Evolutionary conservation across 1,140 invertebrate species (phyloP), one percentile per base, ranked within the genome.

Genomic region (Drosophila punjabiensis): DNA sequence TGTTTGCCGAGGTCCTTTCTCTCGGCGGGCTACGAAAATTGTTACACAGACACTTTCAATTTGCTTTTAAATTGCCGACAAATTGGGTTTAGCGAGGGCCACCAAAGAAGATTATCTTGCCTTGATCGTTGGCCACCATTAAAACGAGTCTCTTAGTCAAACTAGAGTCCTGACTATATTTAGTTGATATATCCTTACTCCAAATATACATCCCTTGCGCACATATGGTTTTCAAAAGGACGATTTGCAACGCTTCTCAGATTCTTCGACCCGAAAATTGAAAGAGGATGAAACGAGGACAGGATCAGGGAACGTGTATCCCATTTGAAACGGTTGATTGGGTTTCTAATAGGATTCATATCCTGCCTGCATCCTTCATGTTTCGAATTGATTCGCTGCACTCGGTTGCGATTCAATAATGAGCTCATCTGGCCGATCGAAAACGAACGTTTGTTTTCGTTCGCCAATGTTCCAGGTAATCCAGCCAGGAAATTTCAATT

Each of bases 381-480:
- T 45, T 65, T 30, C 79, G 48, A 89, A 90, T 86, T 74, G 76
- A 89, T 90, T 90, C 82, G 86, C 24, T 86, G 39, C 82, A 82
- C 71, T 89, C 81, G 67, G 79, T 56, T 90, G 76, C 65, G 53
- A 90, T 89, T 89, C 87, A 90, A 89, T 90, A 77, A 82, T 55
- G 67, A 73, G 67, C 56, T 84, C 76, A 70, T 74, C 65, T 87
- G 53, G 52, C 50, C 28, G 45, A 67, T 62, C 50, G 45, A 43
- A 5, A 35, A 30, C 32, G 48, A 3, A 50, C 50, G 75, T 79
- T 86, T 89, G 86, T 89, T 89, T 90, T 77, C 48, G n/a, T 82
- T 79, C 52, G 71, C 70, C 82, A 91, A 90, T 91, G 79, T 90
- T 89, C 81, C 87, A 89, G 87, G 66, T 89, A 75, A 68, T 90